Percentiles rank a stretch among this genome's conserved stretches.
phyloP scores from a whole-genome alignment of 2,797 vertebrate genomes.

The Atherinosoma microstoma region DNA sequence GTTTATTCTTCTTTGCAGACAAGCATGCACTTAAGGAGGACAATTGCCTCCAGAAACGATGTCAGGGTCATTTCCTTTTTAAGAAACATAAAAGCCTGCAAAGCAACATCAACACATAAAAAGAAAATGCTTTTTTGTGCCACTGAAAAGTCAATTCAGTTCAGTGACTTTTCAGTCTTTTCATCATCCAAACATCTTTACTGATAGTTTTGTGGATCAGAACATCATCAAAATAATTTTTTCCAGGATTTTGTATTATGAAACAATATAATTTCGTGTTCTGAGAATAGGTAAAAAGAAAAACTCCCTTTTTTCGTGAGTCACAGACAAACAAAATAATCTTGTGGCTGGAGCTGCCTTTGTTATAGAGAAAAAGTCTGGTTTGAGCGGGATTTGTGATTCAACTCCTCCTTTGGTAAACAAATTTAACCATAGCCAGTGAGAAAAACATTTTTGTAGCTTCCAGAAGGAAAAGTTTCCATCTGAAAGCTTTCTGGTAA shows the following conservation, averaged over 20 bases:
- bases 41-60: constrained; percentile 22
- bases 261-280: background rate
- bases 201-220: constrained; percentile 17
- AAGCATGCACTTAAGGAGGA: constrained; percentile 21
- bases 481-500: no score
- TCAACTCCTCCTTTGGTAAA: constrained; percentile 32
- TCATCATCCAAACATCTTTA: constrained; percentile 26
- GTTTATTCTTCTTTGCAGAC: background rate
- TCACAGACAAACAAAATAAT: constrained; percentile 38
- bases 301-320: constrained; percentile 22
- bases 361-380: constrained; percentile 42
- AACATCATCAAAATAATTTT: constrained; percentile 32
- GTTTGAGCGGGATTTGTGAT: constrained; percentile 41
- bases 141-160: constrained; percentile 30
- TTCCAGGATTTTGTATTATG: constrained; percentile 26
- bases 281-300: background rate
- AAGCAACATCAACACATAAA: constrained; percentile 26
- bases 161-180: constrained; percentile 35
- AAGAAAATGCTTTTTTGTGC: background rate
- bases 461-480: background rate
- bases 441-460: background rate
- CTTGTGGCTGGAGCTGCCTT: constrained; percentile 31
- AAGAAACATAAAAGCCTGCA: constrained; percentile 34
- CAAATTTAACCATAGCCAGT: constrained; percentile 5
- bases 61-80: constrained; percentile 27